Conservation (phyloP, 1,140 invertebrate species). For the Heliconius nattereri region DNA sequence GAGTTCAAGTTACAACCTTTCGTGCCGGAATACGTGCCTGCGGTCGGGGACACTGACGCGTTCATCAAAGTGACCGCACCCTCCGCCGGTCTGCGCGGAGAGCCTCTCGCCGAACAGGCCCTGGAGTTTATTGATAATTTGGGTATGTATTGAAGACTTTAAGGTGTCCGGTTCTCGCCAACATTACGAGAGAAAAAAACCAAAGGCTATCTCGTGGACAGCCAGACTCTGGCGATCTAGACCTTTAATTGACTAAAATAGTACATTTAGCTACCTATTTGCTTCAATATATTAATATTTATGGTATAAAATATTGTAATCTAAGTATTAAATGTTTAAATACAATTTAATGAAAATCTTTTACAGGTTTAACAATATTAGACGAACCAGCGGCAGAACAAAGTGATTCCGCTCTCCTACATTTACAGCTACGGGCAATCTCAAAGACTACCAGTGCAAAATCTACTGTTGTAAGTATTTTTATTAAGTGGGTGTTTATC, state of each 20-base stretch:
- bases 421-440: conserved; percentile 94
- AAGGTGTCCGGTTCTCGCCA: background rate
- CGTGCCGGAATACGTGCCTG: conserved; percentile 97
- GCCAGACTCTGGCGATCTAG: too few relatives aligned
- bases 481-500: too few relatives aligned
- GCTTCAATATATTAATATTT: too few relatives aligned
- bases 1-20: conserved; percentile 96
- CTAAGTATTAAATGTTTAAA: background rate
- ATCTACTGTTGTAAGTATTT: conserved; percentile 62
- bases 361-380: conserved; percentile 90
- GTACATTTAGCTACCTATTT: too few relatives aligned
- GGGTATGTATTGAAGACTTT: conserved; percentile 48
- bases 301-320: too few relatives aligned
- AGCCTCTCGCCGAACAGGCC: conserved; percentile 57
- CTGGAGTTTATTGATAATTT: conserved; percentile 75
- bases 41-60: conserved; percentile 98
- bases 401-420: conserved; percentile 96
- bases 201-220: too few relatives aligned
- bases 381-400: conserved; percentile 98
- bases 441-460: conserved; percentile 81
- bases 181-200: too few relatives aligned
- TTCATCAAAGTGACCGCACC: conserved; percentile 96
- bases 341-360: background rate
- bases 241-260: too few relatives aligned
- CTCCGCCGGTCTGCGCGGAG: conserved; percentile 81